Conservation (phyloP, 2,113 vertebrate genomes). For the Colinus virginianus region DNA sequence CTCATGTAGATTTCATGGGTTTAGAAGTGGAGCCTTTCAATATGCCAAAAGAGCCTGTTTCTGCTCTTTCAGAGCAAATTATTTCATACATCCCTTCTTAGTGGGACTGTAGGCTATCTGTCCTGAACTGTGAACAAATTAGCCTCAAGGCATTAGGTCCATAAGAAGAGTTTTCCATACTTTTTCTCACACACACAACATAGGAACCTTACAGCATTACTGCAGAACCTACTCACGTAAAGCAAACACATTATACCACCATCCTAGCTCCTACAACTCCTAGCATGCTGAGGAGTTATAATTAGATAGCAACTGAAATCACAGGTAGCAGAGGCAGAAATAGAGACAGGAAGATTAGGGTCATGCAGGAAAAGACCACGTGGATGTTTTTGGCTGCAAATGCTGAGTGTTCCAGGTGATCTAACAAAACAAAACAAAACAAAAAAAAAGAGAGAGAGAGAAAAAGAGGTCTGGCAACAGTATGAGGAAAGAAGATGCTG, state of each 20-base stretch:
- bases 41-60: neutral
- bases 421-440: neutral
- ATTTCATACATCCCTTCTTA: neutral
- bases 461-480: neutral
- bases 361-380: neutral
- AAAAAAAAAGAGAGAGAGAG: fast-evolving
- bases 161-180: neutral
- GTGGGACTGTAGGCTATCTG: neutral
- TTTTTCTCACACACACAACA: neutral
- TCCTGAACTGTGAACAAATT: neutral
- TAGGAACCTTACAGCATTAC: neutral
- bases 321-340: neutral
- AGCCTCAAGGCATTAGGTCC: neutral
- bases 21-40: neutral
- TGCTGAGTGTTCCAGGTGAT: neutral
- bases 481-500: neutral
- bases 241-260: neutral
- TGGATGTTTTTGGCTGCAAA: neutral
- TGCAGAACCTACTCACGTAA: fast-evolving
- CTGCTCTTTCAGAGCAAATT: neutral
- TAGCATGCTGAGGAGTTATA: neutral
- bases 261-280: neutral
- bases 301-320: neutral
- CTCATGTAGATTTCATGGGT: neutral
- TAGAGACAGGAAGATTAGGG: neutral